A percentile compares a stretch with the other conserved stretches of the same genome.
Conservation (phyloP, 2,888 invertebrate genomes). For the Conus canariensis region DNA sequence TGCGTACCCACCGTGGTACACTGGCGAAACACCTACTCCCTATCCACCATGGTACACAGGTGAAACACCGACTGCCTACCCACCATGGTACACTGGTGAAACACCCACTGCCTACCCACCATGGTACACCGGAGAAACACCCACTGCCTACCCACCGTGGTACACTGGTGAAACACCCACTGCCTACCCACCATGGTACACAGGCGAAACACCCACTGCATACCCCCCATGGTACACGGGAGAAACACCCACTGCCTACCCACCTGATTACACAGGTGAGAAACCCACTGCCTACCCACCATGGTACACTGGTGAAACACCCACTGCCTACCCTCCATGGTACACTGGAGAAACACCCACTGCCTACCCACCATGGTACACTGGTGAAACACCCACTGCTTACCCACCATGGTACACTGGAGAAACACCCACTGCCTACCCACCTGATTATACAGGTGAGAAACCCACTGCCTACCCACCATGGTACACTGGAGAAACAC, state of each 20-base stretch:
- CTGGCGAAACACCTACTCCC: slow-evolving; percentile 28
- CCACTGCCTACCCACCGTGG: slow-evolving; percentile 21
- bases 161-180: slow-evolving; percentile 21
- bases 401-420: slow-evolving; percentile 22
- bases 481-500: background rate
- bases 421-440: slow-evolving; percentile 15
- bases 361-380: slow-evolving; percentile 23
- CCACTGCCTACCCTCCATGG: background rate
- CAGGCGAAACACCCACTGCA: slow-evolving; percentile 18
- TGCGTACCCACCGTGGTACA: slow-evolving; percentile 22
- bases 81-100: slow-evolving; percentile 21
- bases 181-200: slow-evolving; percentile 21
- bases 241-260: slow-evolving; percentile 14
- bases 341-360: slow-evolving; percentile 19
- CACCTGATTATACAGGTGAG: background rate
- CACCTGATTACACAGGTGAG: slow-evolving; percentile 4
- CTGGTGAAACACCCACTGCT: slow-evolving; percentile 11
- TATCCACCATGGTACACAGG: slow-evolving; percentile 2
- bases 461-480: slow-evolving; percentile 22
- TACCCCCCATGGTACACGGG: slow-evolving; percentile 16
- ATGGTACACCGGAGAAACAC: slow-evolving; percentile 9
- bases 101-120: slow-evolving; percentile 27
- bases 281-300: slow-evolving; percentile 27
- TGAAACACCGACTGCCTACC: slow-evolving; percentile 11
- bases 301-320: background rate